Base-by-base conservation (phyloP, 1,140 invertebrate species). In the Cephus cinctus region DNA sequence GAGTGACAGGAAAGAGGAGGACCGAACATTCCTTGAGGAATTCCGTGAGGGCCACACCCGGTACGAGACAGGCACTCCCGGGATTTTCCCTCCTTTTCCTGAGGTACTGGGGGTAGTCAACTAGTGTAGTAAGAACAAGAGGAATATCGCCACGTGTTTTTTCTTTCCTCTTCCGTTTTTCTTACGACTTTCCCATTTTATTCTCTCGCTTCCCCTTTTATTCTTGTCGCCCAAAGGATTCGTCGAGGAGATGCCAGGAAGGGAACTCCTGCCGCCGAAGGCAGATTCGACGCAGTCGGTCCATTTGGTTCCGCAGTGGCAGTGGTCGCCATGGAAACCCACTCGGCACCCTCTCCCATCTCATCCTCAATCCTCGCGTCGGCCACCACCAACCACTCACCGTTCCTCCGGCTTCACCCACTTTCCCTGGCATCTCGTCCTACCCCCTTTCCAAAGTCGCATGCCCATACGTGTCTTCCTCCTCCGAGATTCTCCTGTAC, bases 241-340 rank as follows among this genome's bases (percentile, higher is more conserved):
- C 53, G n/a, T n/a, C n/a, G n/a, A n/a, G n/a, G n/a, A n/a, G n/a
- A n/a, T n/a, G n/a, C n/a, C n/a, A n/a, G n/a, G n/a, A n/a, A n/a
- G n/a, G n/a, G n/a, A n/a, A n/a, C 47, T 51, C 52, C 51, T 47
- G 54, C 51, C 55, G 49, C 50, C 52, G 47, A 8, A 22, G 47
- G 48, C 52, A 59, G 48, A 53, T 60, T 59, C 59, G 53, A 52
- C 49, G 49, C 21, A 38, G 43, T 41, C 61, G 65, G 68, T 71
- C 66, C 68, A 69, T 71, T 71, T 67, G 66, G 59, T 62, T 67
- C 65, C 54, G n/a, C n/a, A n/a, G n/a, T n/a, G 25, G 6, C 59
- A 58, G 57, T 64, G 61, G 67, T 71, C 54, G 63, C 62, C 59
- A 69, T 69, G 63, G 67, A 56, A 69, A 69, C 68, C 56, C 64